Percentiles rank a stretch among this genome's conserved stretches.
These are phyloP conservation scores for Pangasius krempfi DNA, from an alignment of 2,797 vertebrate genomes.

Conservation along the genomic window DNA sequence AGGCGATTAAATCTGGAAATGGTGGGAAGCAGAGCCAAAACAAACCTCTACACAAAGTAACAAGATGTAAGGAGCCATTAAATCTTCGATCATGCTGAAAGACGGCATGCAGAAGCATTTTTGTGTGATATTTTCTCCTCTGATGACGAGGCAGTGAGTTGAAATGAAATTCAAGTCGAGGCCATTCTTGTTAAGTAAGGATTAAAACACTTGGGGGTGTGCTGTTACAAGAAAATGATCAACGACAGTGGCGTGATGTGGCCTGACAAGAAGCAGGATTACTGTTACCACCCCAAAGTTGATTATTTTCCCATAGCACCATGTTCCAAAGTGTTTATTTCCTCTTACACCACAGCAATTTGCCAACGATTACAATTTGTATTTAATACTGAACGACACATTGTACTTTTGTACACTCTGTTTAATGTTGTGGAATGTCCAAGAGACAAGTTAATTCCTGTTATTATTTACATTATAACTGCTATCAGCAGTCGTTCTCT, in stretches of 20 bases:
- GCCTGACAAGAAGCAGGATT: neutral
- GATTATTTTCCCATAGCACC: neutral
- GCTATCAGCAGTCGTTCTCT: neutral
- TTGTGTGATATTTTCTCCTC: neutral
- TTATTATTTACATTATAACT: neutral
- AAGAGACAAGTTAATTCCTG: neutral
- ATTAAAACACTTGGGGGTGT: neutral
- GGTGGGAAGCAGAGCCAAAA: constrained; percentile 56
- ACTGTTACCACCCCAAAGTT: neutral
- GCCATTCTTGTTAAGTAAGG: neutral
- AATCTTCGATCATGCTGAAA: neutral
- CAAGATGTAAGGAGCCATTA: too few species aligned
- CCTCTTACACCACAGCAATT: neutral
- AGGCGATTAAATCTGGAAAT: constrained; percentile 51
- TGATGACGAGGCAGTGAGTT: neutral
- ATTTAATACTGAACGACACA: neutral
- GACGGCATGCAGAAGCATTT: neutral
- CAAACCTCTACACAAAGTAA: constrained; percentile 45
- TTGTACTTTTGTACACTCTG: neutral
- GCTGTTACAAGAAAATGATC: neutral
- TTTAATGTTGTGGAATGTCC: neutral
- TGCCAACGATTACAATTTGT: neutral
- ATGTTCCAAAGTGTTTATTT: neutral
- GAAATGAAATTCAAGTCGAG: neutral
- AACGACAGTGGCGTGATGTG: neutral